Base-by-base conservation (phyloP, 1,140 invertebrate genomes). In the Asobara japonica region DNA sequence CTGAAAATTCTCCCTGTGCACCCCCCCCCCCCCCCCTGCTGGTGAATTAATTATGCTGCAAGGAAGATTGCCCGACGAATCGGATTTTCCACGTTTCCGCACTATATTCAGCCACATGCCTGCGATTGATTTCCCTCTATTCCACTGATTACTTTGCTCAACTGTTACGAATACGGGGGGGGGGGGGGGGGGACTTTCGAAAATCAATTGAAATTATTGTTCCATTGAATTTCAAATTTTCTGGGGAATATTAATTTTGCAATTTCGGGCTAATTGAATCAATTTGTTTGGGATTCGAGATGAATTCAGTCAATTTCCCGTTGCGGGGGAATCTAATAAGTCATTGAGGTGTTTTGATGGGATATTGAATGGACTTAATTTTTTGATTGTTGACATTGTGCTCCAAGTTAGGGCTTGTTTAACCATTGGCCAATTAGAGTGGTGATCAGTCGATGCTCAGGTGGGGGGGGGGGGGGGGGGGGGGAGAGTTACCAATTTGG, bases 31-130 rank as follows among this genome's bases (percentile, higher is more conserved):
- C 22, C 18, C 51, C 20, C 51, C 61, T 65, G 16, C 41, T 48
- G 11, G 62, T 72, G 70, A 72, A 72, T 72, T 72, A 72, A 72
- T 72, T 72, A 72, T 72, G 41, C 64, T 25, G 62, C 70, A 66
- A 66, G 66, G 64, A 65, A 66, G 64, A 72, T 72, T 72, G 70
- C 70, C 51, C 18, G 64, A 22, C 20, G 41, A 65, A 72, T 56
- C 56, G 31, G 48, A 61, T 51, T 61, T 25, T 38, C 51, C 67
- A 22, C 25, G 48, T 65, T 67, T 60, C 64, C 48, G 60, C 45
- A 51, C 65, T 31, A 41, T 18, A 27, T 33, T n/a, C 62, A 45
- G 18, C 13, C 33, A 25, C 20, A 56, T 25, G 22, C 0, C 51
- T 56, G 22, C 64, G 64, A 72, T 72, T 72, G 70, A 72, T 72